phyloP scores from a whole-genome alignment of 2,888 invertebrate species.

The Alviniconcha strummeri region DNA sequence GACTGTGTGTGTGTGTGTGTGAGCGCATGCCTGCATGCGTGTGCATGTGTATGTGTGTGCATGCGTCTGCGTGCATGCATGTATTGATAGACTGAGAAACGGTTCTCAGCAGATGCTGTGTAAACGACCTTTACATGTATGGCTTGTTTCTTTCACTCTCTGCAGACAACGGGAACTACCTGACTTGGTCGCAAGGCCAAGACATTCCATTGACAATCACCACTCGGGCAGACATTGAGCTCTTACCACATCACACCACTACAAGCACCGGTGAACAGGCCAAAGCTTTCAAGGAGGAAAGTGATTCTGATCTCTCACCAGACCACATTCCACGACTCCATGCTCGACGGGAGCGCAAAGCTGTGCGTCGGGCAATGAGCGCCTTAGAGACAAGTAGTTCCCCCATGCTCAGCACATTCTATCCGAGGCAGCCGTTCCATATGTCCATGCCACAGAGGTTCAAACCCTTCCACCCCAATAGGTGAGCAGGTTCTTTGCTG shows the following conservation, averaged over 20 bases:
- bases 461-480: neutral
- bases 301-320: conserved; percentile 61
- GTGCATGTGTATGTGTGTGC: too few species aligned
- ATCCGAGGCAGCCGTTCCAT: conserved; percentile 16
- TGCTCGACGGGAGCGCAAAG: conserved; percentile 50
- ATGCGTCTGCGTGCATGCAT: too few species aligned
- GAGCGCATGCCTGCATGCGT: too few species aligned
- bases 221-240: conserved; percentile 57
- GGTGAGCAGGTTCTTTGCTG: neutral
- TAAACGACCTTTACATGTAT: too few species aligned
- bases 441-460: conserved; percentile 30
- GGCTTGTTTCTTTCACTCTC: too few species aligned
- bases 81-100: too few species aligned
- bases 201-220: conserved; percentile 62
- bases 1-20: too few species aligned
- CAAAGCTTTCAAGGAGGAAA: conserved; percentile 41
- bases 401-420: conserved; percentile 21
- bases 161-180: conserved; percentile 15
- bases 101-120: too few species aligned
- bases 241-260: conserved; percentile 32
- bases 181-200: conserved; percentile 33
- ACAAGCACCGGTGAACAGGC: neutral
- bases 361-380: conserved; percentile 64
- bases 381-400: conserved; percentile 43
- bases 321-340: conserved; percentile 49